phyloP scores from a whole-genome alignment of 2,113 vertebrate species.

The Condylura cristata region DNA sequence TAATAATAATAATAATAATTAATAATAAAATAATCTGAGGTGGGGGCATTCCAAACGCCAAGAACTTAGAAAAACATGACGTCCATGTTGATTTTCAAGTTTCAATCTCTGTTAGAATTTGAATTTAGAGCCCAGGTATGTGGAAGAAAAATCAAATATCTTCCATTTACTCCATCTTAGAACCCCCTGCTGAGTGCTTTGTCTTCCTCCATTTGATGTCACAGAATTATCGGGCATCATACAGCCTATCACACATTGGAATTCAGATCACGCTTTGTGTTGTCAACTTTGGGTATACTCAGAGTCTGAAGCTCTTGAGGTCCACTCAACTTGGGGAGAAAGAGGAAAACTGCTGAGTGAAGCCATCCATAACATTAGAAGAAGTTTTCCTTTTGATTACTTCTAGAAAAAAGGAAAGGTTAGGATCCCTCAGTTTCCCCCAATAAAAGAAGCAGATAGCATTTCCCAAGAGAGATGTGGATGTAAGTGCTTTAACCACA shows the following conservation, averaged over 20 bases:
- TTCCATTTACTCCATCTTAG: not conserved
- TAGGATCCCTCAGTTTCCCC: not conserved
- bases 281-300: not conserved
- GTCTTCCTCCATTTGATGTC: not conserved
- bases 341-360: not conserved
- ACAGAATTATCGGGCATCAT: not conserved
- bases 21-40: too few species aligned
- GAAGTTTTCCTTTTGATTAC: not conserved
- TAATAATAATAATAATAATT: too few species aligned
- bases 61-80: not conserved
- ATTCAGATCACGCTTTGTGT: not conserved
- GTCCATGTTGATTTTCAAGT: not conserved
- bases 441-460: not conserved
- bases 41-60: not conserved
- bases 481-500: not conserved
- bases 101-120: not conserved
- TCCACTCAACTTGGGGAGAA: not conserved
- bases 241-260: not conserved
- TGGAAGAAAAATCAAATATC: not conserved
- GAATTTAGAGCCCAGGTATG: not conserved
- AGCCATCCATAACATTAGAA: not conserved
- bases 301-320: not conserved
- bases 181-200: not conserved
- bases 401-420: not conserved
- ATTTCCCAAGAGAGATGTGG: not conserved